Base-by-base conservation (phyloP, 2,888 invertebrate genomes). In the Mesorhabditis sp. region DNA sequence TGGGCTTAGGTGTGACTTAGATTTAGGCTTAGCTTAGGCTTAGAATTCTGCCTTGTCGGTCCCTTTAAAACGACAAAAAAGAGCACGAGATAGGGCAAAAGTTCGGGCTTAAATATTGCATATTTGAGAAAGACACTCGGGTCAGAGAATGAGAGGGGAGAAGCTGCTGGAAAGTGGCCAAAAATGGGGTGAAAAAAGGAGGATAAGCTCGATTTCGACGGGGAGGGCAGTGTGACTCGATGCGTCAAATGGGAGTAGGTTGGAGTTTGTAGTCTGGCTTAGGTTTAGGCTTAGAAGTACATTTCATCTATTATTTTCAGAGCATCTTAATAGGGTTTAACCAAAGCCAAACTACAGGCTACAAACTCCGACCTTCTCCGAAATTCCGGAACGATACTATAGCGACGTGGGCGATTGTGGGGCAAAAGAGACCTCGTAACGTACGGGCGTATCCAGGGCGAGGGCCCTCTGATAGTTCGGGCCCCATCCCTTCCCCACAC, bases 401-500 rank as follows among this genome's bases (percentile, higher is more conserved):
- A 28, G 28, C 28, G 28, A 28, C 2, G 28, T 28, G 2, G 28
- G 28, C 28, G 66, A 66, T 10, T 43, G 69, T 10, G 65, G 63
- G 61, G 75, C 71, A 72, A 83, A 82, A 62, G 82, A 78, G 73
- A 83, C 75, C 71, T 76, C 78, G 73, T 83, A 83, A 65, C 83
- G 76, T 69, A 82, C 82, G 62, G 83, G 83, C 64, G 80, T 78
- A 69, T 84, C 83, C 65, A 82, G 76, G 64, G 82, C 76, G 68
- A 79, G 80, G 13, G 80, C 68, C 6, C 81, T 76, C 44, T 81
- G 79, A 73, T 83, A 84, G 73, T 83, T 82, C 41, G 80, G 76
- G 67, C 83, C 83, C 83, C 83, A 83, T 44, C 83, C 83, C 65
- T 75, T 74, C 64, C 83, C 83, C 7, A 81, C 78, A 45, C 78